Evolutionary conservation across 1,140 invertebrate species (phyloP), one percentile per base, ranked within the genome.

Genomic region (Carcinoscorpius rotundicauda): DNA sequence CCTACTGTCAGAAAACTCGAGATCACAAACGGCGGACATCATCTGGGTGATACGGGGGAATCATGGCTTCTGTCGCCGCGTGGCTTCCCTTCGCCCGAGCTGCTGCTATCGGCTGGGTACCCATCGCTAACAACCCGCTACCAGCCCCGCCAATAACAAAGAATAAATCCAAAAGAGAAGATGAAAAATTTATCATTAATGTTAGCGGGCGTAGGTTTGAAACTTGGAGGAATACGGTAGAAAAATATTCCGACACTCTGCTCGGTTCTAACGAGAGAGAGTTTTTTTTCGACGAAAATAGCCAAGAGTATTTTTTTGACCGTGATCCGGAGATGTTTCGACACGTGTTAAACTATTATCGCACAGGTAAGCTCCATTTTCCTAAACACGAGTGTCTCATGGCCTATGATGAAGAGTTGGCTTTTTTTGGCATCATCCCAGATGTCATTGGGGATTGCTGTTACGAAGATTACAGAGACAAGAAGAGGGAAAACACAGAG

Each of bases 81-180:
- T 99, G 97, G 97, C 83, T 98, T 81, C 97, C 96, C 74, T 98
- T 99, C 81, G 95, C 95, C 72, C 84, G 97, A 80, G 97, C 97
- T 76, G 94, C 96, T 77, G 97, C 97, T 81, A 98, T 99, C 81
- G 97, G 97, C 29, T 84, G 82, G 82, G 81, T 83, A 10, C 81
- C 81, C 10, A 76, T 82, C 48, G 72, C 97, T 93, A 72, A 88
- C 90, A 73, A 91, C 93, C 62, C 94, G 91, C 64, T 86, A 92
- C 72, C 87, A 88, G 67, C 93, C 91, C 78, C 91, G 92, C 78
- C 84, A 86, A 53, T 84, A 86, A 66, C 89, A 88, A 72, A 85
- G 87, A 62, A 89, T 91, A 75, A 89, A 92, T 65, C 69, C 5
- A 68, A 66, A 60, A 79, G 90, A 91, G 79, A 94, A 93, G 78